A percentile compares a stretch with the other conserved stretches of the same genome.
Evolutionary conservation across 2,797 vertebrate genomes (phyloP).

Genomic region (Megaceryle alcyon): DNA sequence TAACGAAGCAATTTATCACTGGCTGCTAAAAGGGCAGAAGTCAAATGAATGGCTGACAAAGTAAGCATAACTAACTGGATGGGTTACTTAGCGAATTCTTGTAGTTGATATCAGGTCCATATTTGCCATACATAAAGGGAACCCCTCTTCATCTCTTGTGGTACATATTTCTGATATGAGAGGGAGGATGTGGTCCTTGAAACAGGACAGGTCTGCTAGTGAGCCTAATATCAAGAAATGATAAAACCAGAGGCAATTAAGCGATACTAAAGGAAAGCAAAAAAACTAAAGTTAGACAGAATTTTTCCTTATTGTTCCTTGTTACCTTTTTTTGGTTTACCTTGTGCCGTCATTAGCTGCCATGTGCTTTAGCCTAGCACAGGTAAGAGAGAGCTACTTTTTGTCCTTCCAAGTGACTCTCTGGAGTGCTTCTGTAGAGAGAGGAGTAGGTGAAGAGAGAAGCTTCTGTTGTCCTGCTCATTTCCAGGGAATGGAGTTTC

Average conservation of each 20-base stretch:
- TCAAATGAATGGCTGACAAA: not conserved
- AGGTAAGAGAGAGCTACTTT: not conserved
- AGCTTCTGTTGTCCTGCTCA: rapidly evolving
- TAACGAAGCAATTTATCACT: not conserved
- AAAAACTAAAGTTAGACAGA: not conserved
- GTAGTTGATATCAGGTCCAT: not conserved
- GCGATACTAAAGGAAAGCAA: not conserved
- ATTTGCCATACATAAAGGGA: not conserved
- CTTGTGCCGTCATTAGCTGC: not conserved
- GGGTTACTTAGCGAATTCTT: not conserved
- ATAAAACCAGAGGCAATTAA: not conserved
- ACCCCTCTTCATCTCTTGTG: not conserved
- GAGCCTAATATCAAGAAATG: not conserved
- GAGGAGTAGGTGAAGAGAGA: rapidly evolving
- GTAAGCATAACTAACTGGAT: not conserved
- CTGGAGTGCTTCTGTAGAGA: not conserved
- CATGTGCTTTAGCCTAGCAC: not conserved
- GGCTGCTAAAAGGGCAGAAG: not conserved
- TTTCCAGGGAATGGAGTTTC: not conserved
- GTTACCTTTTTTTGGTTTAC: not conserved
- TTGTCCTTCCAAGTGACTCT: rapidly evolving
- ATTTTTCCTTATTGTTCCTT: not conserved
- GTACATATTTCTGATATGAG: not conserved
- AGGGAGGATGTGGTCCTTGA: not conserved
- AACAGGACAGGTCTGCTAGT: not conserved